Percentiles rank a stretch among this genome's conserved stretches.
These are phyloP conservation scores for Anagyrus pseudococci DNA, from an alignment of 2,888 invertebrate genomes.

Conservation along the genomic window DNA sequence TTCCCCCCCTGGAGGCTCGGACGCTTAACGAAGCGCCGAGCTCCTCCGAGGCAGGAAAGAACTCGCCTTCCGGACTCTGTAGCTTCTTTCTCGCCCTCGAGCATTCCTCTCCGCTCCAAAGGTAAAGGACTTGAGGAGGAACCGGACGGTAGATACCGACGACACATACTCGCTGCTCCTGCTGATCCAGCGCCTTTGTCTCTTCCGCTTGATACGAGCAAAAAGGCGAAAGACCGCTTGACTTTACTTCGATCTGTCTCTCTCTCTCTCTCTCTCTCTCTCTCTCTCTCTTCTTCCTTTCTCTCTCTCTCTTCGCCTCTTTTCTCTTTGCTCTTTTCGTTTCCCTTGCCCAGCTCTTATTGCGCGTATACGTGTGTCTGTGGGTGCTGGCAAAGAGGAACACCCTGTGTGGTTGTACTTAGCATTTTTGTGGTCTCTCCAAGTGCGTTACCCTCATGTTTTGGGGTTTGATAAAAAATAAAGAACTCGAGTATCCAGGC, in stretches of 20 bases:
- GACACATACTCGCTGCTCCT: constrained; percentile 5
- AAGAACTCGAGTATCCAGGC: too few relatives aligned
- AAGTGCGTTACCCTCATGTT: too few relatives aligned
- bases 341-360: too few relatives aligned
- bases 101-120: constrained; percentile 22
- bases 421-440: too few relatives aligned
- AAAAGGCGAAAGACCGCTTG: constrained; percentile 14
- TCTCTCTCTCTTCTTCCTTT: neutral
- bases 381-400: too few relatives aligned
- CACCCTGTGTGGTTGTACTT: too few relatives aligned
- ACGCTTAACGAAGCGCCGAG: too few relatives aligned
- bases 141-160: constrained; percentile 1
- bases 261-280: neutral
- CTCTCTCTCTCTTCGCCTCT: neutral
- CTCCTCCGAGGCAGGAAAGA: constrained; percentile 6
- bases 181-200: constrained; percentile 35
- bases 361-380: too few relatives aligned
- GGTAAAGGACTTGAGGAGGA: too few relatives aligned
- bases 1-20: too few relatives aligned
- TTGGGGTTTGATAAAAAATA: too few relatives aligned
- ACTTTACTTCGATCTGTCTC: constrained; percentile 32
- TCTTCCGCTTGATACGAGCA: constrained; percentile 35
- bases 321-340: neutral
- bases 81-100: constrained; percentile 3
- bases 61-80: constrained; percentile 31